A percentile compares a stretch with the other conserved stretches of the same genome.
phyloP scores from a whole-genome alignment of 1,140 invertebrate genomes.

The Laodelphax striatellus region DNA sequence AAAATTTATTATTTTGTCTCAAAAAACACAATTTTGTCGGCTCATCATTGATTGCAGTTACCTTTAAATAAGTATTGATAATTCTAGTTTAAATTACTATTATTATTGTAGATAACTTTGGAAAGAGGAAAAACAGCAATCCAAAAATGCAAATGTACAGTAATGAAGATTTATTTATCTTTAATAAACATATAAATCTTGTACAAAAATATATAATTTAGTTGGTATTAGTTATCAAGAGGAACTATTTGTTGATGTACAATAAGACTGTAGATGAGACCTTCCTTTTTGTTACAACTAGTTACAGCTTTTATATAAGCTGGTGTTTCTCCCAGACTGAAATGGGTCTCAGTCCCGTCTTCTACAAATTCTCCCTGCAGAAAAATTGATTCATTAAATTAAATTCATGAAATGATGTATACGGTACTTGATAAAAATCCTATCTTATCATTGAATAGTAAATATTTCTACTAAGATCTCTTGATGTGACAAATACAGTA shows the following conservation, averaged over 20 bases:
- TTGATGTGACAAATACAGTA: not conserved
- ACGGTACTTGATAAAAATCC: not conserved
- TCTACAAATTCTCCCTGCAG: conserved; percentile 64
- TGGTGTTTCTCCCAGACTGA: conserved; percentile 40
- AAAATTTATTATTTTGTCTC: no score
- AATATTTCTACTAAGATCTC: no score
- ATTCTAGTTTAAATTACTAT: no score
- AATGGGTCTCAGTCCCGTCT: conserved; percentile 71
- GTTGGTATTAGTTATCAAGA: conserved; percentile 10
- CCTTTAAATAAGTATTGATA: no score
- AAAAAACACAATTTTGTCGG: no score
- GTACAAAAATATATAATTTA: not conserved
- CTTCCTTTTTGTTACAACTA: conserved; percentile 36
- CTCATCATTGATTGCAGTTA: no score
- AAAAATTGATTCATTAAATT: not conserved
- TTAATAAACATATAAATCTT: no score
- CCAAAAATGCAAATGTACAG: no score
- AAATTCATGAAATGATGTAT: not conserved
- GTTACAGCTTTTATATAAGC: conserved; percentile 48
- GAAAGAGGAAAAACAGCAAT: no score
- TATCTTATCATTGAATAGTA: not conserved
- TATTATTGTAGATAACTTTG: no score
- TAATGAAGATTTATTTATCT: no score
- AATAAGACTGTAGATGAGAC: conserved; percentile 38
- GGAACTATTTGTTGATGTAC: conserved; percentile 30